Evolutionary conservation across 2,888 invertebrate species (phyloP), one percentile per base, ranked within the genome.

Genomic region (Tyria jacobaeae): DNA sequence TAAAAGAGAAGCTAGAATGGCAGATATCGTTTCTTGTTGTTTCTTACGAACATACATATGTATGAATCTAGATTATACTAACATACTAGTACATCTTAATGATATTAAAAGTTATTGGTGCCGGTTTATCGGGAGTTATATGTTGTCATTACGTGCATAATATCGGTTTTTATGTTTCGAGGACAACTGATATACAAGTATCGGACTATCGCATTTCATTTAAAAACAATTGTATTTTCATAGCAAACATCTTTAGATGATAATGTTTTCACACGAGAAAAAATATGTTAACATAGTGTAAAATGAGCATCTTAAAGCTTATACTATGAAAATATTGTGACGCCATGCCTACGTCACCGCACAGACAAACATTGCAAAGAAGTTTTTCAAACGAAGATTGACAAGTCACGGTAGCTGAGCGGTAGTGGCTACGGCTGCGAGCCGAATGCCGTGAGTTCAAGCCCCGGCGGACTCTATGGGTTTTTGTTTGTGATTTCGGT

Each of bases 61-160:
- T 49, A 35, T 10, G 44, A 3, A 31, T 37, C 24, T 24, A 56
- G 41, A 60, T 57, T 51, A 74, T 21, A 59, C 35, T 48, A 24
- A 62, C 44, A 35, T 57, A 53, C 57, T 60, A 48, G 39, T 55
- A 75, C 27, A 35, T 41, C 31, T 64, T 65, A 66, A 39, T 49
- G 59, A 62, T 64, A 65, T 62, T 63, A 62, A 55, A 68, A 60
- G 71, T 71, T 73, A 75, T 73, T 79, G 71, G 70, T 71, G 78
- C 66, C 72, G 74, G 62, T 70, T 85, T 86, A 86, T 86, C 84
- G 77, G 77, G 65, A 73, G 77, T 64, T 74, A 76, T 55, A 71
- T 74, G 68, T 68, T 67, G 71, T 70, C 73, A 76, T 74, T 68
- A 70, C 70, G 64, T 71, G 70, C 58, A 71, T 75, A 71, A 73